A percentile compares a stretch with the other conserved stretches of the same genome.
Evolutionary conservation across 30 jellyfish, hydroid and myxozoan species (phyloP).

Genomic region (Catostylus mosaicus): DNA sequence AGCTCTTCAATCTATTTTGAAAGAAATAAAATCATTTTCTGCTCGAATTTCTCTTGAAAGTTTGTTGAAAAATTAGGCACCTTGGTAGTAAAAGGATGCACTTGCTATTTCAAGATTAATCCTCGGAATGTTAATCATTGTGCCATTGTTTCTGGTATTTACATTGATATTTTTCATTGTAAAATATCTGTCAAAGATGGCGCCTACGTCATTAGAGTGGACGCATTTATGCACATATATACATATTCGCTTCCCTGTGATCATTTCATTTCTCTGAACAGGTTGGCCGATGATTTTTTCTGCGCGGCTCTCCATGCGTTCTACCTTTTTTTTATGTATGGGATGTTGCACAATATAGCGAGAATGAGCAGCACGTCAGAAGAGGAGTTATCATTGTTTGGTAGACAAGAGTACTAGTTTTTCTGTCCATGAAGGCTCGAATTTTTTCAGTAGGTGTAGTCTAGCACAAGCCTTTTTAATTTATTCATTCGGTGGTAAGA

Average conservation of each 20-base stretch:
- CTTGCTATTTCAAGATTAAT: constrained; percentile 35
- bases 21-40: too few species aligned
- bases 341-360: too few species aligned
- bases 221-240: background rate
- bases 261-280: constrained; percentile 13
- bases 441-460: too few species aligned
- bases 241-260: constrained; percentile 11
- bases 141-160: constrained; percentile 47
- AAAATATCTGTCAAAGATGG: constrained; percentile 1
- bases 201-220: background rate
- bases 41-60: too few species aligned
- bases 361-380: too few species aligned
- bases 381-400: too few species aligned
- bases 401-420: too few species aligned
- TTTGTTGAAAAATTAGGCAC: too few species aligned
- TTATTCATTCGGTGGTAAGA: too few species aligned
- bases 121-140: constrained; percentile 28
- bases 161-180: constrained; percentile 9
- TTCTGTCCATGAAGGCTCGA: too few species aligned
- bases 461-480: too few species aligned
- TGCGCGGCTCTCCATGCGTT: background rate
- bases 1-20: constrained; percentile 10
- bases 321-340: background rate
- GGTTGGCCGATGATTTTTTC: constrained; percentile 1
- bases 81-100: constrained; percentile 8